phyloP scores from a whole-genome alignment of 1,140 invertebrate species.

The Drosophila virilis region DNA sequence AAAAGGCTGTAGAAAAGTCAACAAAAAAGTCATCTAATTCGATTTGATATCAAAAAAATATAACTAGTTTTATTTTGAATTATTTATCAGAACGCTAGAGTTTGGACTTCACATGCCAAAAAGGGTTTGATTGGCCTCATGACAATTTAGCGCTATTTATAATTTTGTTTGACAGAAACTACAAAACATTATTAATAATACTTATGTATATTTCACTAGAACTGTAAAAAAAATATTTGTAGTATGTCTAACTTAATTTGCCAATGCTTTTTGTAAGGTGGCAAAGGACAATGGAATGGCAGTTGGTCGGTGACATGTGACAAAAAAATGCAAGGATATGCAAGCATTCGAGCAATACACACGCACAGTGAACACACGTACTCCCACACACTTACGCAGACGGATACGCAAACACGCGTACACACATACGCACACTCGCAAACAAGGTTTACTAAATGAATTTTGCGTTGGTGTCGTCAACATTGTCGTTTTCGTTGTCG shows the following conservation, averaged over 20 bases:
- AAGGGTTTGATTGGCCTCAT: too few relatives aligned
- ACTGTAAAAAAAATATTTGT: too few relatives aligned
- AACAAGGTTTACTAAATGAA: conserved; percentile 38
- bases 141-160: background rate
- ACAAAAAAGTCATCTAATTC: too few relatives aligned
- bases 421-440: conserved; percentile 5
- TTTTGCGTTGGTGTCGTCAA: conserved; percentile 38
- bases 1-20: too few relatives aligned
- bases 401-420: background rate
- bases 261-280: conserved; percentile 11
- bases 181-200: background rate
- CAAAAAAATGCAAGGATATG: conserved; percentile 47
- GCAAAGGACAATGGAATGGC: conserved; percentile 24
- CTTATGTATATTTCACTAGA: too few relatives aligned
- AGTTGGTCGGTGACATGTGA: conserved; percentile 50
- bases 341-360: conserved; percentile 14
- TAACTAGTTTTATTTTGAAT: too few relatives aligned
- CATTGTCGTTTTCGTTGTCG: conserved; percentile 31
- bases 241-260: conserved; percentile 36
- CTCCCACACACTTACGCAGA: conserved; percentile 1
- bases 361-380: background rate
- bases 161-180: background rate
- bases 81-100: too few relatives aligned
- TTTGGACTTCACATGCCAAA: too few relatives aligned
- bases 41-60: too few relatives aligned